These are phyloP conservation scores for Dolomedes plantarius DNA, from an alignment of 2,888 invertebrate species.

Conservation along the genomic window DNA sequence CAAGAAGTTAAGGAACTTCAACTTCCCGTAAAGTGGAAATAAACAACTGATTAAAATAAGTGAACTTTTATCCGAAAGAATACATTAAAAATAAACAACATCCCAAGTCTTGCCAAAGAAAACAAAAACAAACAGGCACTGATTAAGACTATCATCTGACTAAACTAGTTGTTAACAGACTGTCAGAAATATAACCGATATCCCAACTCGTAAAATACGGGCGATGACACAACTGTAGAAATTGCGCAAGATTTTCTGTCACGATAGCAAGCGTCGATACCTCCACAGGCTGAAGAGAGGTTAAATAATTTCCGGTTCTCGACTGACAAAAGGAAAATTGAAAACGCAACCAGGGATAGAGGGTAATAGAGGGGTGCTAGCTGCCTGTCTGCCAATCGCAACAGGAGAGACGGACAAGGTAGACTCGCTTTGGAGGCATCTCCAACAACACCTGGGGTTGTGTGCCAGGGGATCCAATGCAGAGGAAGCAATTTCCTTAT, in stretches of 20 bases:
- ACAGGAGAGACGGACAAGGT: background rate
- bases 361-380: background rate
- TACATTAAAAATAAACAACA: no score
- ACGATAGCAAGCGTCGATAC: background rate
- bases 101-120: no score
- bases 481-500: constrained; percentile 69
- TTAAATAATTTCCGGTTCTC: constrained; percentile 47
- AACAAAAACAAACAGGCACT: background rate
- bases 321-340: constrained; percentile 51
- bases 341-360: constrained; percentile 30
- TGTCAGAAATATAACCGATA: background rate
- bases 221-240: background rate
- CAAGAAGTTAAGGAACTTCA: no score
- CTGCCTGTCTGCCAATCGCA: constrained; percentile 7
- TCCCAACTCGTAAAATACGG: background rate
- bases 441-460: constrained; percentile 33
- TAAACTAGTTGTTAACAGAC: background rate
- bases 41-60: no score
- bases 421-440: background rate
- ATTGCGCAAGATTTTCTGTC: background rate
- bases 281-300: background rate
- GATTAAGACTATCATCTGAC: background rate
- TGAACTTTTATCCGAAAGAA: no score
- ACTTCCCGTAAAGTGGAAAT: no score
- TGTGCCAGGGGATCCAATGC: constrained; percentile 22